These are phyloP conservation scores for Picus viridis DNA, from an alignment of 2,797 vertebrate genomes.

Conservation along the genomic window DNA sequence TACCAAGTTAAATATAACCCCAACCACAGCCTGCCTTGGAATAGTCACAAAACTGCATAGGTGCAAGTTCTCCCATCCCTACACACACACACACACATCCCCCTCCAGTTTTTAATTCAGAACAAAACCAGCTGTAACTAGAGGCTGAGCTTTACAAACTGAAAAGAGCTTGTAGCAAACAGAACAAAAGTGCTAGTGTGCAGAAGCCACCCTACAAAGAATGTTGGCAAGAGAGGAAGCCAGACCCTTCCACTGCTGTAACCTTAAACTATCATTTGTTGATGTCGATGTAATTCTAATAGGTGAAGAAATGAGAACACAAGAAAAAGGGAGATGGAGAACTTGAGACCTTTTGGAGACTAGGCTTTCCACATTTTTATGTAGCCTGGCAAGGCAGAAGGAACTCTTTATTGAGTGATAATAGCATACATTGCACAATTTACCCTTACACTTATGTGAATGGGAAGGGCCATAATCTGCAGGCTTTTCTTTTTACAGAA, in stretches of 20 bases:
- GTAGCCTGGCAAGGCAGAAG: conserved; percentile 9
- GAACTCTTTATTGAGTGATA: conserved; percentile 9
- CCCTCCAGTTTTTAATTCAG: conserved; percentile 42
- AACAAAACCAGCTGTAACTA: conserved; percentile 66
- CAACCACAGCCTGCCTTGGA: neutral
- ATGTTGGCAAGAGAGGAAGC: conserved; percentile 47
- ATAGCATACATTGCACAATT: neutral
- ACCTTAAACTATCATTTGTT: conserved; percentile 63
- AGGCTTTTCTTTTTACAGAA: conserved; percentile 57
- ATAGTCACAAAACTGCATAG: conserved; percentile 11
- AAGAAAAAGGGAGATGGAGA: conserved; percentile 3
- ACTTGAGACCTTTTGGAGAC: conserved; percentile 32
- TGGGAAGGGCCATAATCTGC: neutral
- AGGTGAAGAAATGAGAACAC: conserved; percentile 19
- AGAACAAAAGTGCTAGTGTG: conserved; percentile 69
- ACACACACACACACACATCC: neutral
- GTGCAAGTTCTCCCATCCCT: neutral
- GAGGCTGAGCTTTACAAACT: conserved; percentile 62
- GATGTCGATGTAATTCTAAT: conserved; percentile 33
- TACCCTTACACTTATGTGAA: neutral
- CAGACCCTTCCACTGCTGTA: conserved; percentile 54
- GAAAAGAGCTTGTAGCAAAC: conserved; percentile 52
- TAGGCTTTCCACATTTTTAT: conserved; percentile 41
- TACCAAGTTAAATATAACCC: conserved; percentile 47
- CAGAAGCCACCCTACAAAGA: conserved; percentile 55